These are phyloP conservation scores for Calliopum simillimum DNA, from an alignment of 2,888 invertebrate species.

Conservation along the genomic window DNA sequence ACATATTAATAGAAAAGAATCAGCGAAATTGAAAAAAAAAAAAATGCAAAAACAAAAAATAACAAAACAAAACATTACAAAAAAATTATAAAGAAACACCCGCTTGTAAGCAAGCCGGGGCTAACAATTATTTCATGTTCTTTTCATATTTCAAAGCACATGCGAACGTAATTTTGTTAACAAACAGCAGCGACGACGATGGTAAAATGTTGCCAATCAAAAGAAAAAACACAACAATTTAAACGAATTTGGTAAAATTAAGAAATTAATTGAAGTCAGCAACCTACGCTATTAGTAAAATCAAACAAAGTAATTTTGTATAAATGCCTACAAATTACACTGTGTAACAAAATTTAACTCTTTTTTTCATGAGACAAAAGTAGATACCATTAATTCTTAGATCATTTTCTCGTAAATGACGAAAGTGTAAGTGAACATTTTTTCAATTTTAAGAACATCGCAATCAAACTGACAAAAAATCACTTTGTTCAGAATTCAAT, in stretches of 20 bases:
- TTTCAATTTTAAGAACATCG: too few species aligned
- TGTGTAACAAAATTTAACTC: too few species aligned
- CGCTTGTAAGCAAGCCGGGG: background rate
- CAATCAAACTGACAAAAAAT: too few species aligned
- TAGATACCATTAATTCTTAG: too few species aligned
- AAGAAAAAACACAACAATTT: constrained; percentile 7
- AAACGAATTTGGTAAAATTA: background rate
- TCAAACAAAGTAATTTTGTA: background rate
- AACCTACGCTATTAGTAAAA: constrained; percentile 3
- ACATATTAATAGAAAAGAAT: background rate
- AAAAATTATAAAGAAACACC: background rate
- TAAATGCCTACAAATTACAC: background rate
- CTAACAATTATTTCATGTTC: constrained; percentile 1
- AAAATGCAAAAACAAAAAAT: background rate
- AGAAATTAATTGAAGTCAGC: constrained; percentile 23
- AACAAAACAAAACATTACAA: too few species aligned
- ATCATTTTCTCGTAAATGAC: too few species aligned
- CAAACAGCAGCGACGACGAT: background rate
- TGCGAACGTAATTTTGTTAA: constrained; percentile 13
- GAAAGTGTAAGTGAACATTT: too few species aligned
- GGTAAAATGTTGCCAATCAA: background rate
- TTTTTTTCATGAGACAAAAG: too few species aligned
- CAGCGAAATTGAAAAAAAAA: background rate
- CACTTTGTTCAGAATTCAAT: too few species aligned
- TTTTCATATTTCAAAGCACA: constrained; percentile 1